Evolutionary conservation across 2,113 vertebrate species (phyloP).

Genomic region (Ophthalmotilapia sp.): DNA sequence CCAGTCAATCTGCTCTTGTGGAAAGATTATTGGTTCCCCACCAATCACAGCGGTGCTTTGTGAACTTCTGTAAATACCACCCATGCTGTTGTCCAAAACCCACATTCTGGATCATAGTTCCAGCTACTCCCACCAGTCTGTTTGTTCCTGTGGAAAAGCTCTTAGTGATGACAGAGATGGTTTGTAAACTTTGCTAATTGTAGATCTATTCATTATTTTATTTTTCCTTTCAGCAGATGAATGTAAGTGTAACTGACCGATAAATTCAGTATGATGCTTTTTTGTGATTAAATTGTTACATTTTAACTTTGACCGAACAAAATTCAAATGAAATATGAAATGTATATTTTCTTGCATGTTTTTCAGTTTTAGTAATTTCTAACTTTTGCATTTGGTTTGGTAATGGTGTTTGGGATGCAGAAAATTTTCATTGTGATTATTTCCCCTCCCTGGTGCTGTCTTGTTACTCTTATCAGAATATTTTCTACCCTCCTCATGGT

Average conservation of each 20-base stretch:
- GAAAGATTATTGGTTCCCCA: neutral
- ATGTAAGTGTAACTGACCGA: neutral
- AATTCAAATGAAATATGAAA: neutral
- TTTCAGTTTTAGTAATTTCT: neutral
- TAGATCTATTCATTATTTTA: neutral
- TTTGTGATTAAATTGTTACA: neutral
- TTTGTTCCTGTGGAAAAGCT: neutral
- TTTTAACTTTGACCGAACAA: neutral
- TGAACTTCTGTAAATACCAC: neutral
- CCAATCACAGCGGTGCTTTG: neutral
- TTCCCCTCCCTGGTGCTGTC: neutral
- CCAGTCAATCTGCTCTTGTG: neutral
- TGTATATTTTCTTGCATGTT: neutral
- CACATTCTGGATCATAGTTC: neutral
- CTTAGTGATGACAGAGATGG: neutral
- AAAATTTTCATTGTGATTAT: neutral
- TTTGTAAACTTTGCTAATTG: neutral
- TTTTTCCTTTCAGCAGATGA: neutral
- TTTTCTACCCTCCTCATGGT: neutral
- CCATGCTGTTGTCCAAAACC: neutral
- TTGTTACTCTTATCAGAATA: neutral
- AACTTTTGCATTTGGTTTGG: neutral
- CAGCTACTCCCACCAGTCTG: rapidly evolving
- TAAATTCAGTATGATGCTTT: neutral
- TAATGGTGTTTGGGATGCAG: neutral